A percentile compares a stretch with the other conserved stretches of the same genome.
Conservation (phyloP, 2,888 invertebrate species). For the Digitonthophagus gazella region DNA sequence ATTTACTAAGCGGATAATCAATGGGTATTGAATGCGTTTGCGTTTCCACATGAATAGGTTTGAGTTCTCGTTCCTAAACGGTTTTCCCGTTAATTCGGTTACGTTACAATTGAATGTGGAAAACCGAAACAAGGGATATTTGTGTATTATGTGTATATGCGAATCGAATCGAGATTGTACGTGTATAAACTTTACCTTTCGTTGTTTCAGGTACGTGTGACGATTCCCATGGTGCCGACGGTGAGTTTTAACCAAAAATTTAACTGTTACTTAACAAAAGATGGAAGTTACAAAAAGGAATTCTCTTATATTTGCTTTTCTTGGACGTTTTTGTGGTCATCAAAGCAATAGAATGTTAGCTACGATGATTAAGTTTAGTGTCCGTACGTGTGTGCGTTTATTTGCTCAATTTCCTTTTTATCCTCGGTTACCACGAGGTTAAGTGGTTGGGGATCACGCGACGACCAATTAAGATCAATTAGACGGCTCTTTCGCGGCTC, state of each 20-base stretch:
- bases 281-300: too few species aligned
- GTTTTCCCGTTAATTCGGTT: background rate
- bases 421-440: background rate
- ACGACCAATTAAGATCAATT: background rate
- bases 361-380: too few species aligned
- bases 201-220: constrained; percentile 44
- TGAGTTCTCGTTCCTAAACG: background rate
- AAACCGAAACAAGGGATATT: constrained; percentile 20
- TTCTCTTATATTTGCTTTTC: too few species aligned
- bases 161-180: background rate
- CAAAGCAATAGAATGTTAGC: too few species aligned
- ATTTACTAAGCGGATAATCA: too few species aligned
- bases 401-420: background rate
- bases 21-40: too few species aligned
- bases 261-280: too few species aligned
- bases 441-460: background rate
- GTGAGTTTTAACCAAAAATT: constrained; percentile 37
- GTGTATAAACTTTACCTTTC: constrained; percentile 18
- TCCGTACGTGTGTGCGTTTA: background rate
- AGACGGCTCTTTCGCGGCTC: background rate
- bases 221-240: constrained; percentile 37
- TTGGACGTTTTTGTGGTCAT: too few species aligned
- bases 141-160: too few species aligned
- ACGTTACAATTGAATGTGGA: background rate
- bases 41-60: too few species aligned